Evolutionary conservation across 2,797 vertebrate species (phyloP), one percentile per base, ranked within the genome.

Genomic region (Siniperca obscura): DNA sequence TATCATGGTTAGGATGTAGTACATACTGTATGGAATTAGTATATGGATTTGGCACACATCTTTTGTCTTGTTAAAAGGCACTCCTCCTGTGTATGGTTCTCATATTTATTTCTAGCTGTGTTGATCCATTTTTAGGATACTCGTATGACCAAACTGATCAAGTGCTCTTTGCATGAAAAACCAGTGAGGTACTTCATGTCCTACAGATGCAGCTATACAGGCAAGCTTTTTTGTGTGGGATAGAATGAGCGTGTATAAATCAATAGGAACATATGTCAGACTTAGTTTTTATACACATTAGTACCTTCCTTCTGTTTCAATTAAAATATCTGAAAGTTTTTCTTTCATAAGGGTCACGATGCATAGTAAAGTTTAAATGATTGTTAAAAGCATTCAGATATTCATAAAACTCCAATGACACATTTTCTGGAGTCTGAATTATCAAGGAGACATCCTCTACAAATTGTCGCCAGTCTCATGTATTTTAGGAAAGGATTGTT

Each of bases 251-350:
- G 64, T 4, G 12, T 11, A 61, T 53, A 30, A 30, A 68, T 60
- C 69, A 81, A 82, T 56, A 50, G 50, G 7, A 70, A 50, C 34
- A 70, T 79, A 48, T 80, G 62, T 57, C 61, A 71, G 52, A 74
- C 59, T 82, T 70, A 62, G 30, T 3, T 86, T 82, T 71, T 17
- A 9, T 13, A 21, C 52, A 38, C 19, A 67, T 79, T 40, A 42
- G 12, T 42, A 12, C 46, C 36, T 53, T 46, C 38, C 21, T 61
- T 74, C 71, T 36, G 42, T 50, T 71, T 34, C 17, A 59, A 76
- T 74, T 80, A 50, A 52, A 55, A 40, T 44, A 8, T 60, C 25
- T 25, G 14, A 57, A 69, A 36, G 7, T 40, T 65, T 56, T 70
- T 66, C 27, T 70, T 74, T 77, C 8, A 14, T 0, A 3, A 2